A percentile compares a stretch with the other conserved stretches of the same genome.
phyloP scores from a whole-genome alignment of 2,797 vertebrate genomes.

The Lagorchestes hirsutus region DNA sequence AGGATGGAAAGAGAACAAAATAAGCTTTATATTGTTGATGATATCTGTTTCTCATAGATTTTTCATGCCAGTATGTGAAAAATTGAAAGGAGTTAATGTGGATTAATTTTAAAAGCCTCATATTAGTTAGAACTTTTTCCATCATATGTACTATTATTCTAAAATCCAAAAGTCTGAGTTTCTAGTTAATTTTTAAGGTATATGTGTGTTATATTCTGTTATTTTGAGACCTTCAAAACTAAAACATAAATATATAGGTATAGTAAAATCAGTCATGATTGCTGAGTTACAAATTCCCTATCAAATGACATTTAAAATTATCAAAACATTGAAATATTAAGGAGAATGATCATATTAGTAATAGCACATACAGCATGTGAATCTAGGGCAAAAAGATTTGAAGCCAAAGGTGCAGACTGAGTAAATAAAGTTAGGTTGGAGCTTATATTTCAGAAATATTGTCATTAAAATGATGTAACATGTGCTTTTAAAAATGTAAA shows the following conservation, averaged over 20 bases:
- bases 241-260: slow-evolving; percentile 40
- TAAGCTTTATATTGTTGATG: neutral
- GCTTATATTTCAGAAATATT: slow-evolving; percentile 68
- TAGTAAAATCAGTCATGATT: neutral
- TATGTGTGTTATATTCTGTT: neutral
- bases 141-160: neutral
- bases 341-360: neutral
- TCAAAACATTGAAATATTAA: slow-evolving; percentile 34
- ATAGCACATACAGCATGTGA: slow-evolving; percentile 29
- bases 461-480: slow-evolving; percentile 76
- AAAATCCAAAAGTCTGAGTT: neutral
- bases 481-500: slow-evolving; percentile 75
- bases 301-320: slow-evolving; percentile 30
- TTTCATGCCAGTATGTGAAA: neutral
- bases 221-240: slow-evolving; percentile 1
- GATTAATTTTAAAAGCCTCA: neutral
- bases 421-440: slow-evolving; percentile 63
- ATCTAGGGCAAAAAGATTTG: slow-evolving; percentile 58
- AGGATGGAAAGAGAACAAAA: neutral
- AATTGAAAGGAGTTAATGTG: neutral
- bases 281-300: slow-evolving; percentile 37
- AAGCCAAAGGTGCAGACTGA: slow-evolving; percentile 53
- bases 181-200: slow-evolving; percentile 13
- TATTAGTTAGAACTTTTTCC: neutral
- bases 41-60: neutral